Conservation (phyloP, 2,113 vertebrate genomes). For the Oenanthe oenanthe region DNA sequence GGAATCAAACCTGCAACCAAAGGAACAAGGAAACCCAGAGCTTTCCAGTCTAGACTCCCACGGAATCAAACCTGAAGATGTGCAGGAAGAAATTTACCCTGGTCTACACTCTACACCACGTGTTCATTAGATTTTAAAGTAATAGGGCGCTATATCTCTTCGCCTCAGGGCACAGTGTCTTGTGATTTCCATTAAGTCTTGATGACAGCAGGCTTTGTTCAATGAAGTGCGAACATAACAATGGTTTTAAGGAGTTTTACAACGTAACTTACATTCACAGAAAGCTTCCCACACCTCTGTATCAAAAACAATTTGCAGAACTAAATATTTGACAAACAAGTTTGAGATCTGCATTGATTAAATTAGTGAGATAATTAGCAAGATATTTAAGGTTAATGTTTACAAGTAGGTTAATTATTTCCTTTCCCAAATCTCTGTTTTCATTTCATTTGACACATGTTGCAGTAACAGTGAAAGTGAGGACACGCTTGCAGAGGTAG, state of each 20-base stretch:
- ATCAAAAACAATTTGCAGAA: slow-evolving; percentile 30
- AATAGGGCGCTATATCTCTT: neutral
- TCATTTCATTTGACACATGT: neutral
- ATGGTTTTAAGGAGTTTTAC: neutral
- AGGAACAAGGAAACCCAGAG: neutral
- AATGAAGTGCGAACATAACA: neutral
- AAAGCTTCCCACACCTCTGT: neutral
- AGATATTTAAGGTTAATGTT: slow-evolving; percentile 59
- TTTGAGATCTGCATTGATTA: slow-evolving; percentile 44
- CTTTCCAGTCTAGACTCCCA: neutral
- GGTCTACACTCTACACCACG: neutral
- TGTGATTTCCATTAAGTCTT: neutral
- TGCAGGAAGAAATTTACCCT: neutral
- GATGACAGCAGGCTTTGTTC: neutral
- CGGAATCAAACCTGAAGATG: neutral
- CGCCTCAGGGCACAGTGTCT: neutral
- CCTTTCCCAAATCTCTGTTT: slow-evolving; percentile 58
- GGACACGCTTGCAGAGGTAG: neutral
- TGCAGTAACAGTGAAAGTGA: slow-evolving; percentile 26
- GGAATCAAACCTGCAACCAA: neutral
- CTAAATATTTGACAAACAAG: slow-evolving; percentile 49
- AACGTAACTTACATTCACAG: neutral
- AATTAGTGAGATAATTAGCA: slow-evolving; percentile 62
- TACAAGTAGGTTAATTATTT: slow-evolving; percentile 61
- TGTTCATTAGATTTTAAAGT: slow-evolving; percentile 26